Evolutionary conservation across 1,140 invertebrate species (phyloP).

Genomic region (Tetraneura akinire): DNA sequence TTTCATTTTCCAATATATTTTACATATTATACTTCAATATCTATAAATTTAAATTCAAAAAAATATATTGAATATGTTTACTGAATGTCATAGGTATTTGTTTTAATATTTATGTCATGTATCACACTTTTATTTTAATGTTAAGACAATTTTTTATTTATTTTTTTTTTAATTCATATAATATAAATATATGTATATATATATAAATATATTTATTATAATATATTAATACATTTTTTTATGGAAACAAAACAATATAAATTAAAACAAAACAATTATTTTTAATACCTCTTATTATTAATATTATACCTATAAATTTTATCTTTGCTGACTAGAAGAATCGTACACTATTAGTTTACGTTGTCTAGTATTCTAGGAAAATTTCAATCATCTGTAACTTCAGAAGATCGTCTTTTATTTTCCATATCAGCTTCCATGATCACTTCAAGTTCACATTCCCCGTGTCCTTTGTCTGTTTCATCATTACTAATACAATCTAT

Average conservation of each 20-base stretch:
- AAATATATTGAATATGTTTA: no score
- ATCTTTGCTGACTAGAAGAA: slow-evolving; percentile 34
- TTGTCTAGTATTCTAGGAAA: slow-evolving; percentile 4
- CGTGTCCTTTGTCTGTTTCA: slow-evolving; percentile 20
- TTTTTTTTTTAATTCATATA: slow-evolving; percentile 20
- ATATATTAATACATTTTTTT: neutral
- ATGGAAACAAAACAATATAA: slow-evolving; percentile 38
- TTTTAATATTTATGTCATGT: neutral
- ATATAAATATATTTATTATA: slow-evolving; percentile 34
- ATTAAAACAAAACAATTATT: slow-evolving; percentile 45
- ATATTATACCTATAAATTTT: neutral
- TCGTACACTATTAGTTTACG: slow-evolving; percentile 40
- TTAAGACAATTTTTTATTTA: neutral
- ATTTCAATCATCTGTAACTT: slow-evolving; percentile 32
- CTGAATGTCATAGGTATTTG: neutral
- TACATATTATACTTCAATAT: no score
- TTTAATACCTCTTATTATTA: slow-evolving; percentile 5
- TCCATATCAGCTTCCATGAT: slow-evolving; percentile 45
- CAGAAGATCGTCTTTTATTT: slow-evolving; percentile 26
- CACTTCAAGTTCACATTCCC: slow-evolving; percentile 41
- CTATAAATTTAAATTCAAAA: no score
- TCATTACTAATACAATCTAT: slow-evolving; percentile 27
- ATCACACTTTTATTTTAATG: neutral
- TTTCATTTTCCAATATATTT: no score
- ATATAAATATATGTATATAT: neutral